phyloP scores from a whole-genome alignment of 2,888 invertebrate species.

The Melieria omissa region DNA sequence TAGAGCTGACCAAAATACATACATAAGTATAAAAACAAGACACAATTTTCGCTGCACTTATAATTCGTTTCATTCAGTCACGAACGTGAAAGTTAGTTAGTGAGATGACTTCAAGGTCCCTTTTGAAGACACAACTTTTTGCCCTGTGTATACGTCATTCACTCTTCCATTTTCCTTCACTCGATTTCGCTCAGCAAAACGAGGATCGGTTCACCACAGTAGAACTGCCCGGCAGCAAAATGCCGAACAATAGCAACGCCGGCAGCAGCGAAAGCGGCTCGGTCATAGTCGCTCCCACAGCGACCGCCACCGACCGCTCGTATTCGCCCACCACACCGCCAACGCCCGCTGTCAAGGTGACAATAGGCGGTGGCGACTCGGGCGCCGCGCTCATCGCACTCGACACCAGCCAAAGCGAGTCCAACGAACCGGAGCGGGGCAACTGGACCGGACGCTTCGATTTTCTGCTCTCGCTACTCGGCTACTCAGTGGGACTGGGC shows the following conservation, averaged over 20 bases:
- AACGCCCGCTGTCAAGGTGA: constrained; percentile 46
- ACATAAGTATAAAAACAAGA: too few relatives aligned
- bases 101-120: too few relatives aligned
- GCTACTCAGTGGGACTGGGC: constrained; percentile 79
- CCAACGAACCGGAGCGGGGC: constrained; percentile 71
- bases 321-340: constrained; percentile 26
- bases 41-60: too few relatives aligned
- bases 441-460: constrained; percentile 82
- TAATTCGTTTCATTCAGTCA: too few relatives aligned
- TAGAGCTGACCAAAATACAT: too few relatives aligned
- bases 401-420: constrained; percentile 46
- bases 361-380: constrained; percentile 60
- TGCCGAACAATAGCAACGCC: constrained; percentile 37
- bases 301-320: background rate
- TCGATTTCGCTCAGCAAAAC: constrained; percentile 51
- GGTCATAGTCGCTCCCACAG: background rate
- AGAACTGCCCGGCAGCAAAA: constrained; percentile 49
- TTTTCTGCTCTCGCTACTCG: constrained; percentile 77
- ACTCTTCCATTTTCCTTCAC: too few relatives aligned
- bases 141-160: too few relatives aligned
- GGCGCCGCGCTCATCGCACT: constrained; percentile 59
- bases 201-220: constrained; percentile 57
- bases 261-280: constrained; percentile 38
- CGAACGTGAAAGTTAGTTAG: too few relatives aligned
- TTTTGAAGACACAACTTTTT: too few relatives aligned